Base-by-base conservation (phyloP, 2,888 invertebrate species). In the Empis livida region DNA sequence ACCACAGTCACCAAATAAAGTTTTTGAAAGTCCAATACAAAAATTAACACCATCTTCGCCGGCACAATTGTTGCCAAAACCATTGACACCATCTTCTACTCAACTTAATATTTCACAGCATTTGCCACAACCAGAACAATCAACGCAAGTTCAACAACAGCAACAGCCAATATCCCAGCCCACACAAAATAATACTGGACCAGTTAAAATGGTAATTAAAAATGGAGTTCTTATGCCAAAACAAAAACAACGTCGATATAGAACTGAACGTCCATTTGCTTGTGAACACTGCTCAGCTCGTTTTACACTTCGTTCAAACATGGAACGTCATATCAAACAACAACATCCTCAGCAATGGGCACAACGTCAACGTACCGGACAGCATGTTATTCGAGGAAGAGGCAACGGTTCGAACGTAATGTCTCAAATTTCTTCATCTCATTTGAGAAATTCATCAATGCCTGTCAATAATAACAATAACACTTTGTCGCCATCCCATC, bases 301-400 rank as follows among this genome's bases (percentile, higher is more conserved):
- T 45, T 94, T 94, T 60, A 93, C 93, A 1, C 71, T 93, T 11
- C 76, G 90, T n/a, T 91, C 91, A 10, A 93, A 94, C 59, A 93
- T 93, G 90, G 93, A 93, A 65, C 76, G 92, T 1, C 94, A 94
- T 58, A 87, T 93, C 4, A 93, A 93, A 62, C 91, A 92, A 58
- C 92, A 93, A 57, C 94, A 94, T 71, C 92, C 92, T 0, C 86
- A 89, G 52, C 84, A 79, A 61, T 92, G 91, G 84, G 85, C 85
- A 45, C 84, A 88, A 53, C 73, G 87, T 38, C 82, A 88, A 56
- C 69, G 80, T 23, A 75, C 75, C 3, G 76, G 75, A 0, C 73
- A 78, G 40, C 67, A 67, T 42, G 60, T 67, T 31, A 61, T 69
- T 61, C 63, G 70, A 5, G 67, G 67, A 9, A 62, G 65, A 10